Conservation (phyloP, 2,797 vertebrate species). For the Hydrolagus colliei region DNA sequence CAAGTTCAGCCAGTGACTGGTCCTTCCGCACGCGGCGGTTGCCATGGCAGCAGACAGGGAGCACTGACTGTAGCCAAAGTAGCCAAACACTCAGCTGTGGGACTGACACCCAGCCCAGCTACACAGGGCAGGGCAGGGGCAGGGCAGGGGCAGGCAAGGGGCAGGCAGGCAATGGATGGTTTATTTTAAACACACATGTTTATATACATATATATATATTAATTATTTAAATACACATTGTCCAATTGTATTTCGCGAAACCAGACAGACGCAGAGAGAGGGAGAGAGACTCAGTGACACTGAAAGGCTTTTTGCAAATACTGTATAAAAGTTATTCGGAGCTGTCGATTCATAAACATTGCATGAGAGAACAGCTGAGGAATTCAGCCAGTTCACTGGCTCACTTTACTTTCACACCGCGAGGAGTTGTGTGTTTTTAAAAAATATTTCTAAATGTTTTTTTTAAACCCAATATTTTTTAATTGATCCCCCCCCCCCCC, state of each 20-base stretch:
- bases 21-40: constrained; percentile 57
- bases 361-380: too few relatives aligned
- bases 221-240: not conserved
- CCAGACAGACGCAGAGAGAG: not conserved
- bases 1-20: constrained; percentile 42
- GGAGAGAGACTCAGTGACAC: not conserved
- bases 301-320: not conserved
- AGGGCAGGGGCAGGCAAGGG: not conserved
- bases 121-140: not conserved
- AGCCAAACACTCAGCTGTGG: not conserved
- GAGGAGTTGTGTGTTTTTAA: too few relatives aligned
- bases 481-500: not conserved
- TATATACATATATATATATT: too few relatives aligned
- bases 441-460: not conserved
- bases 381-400: too few relatives aligned
- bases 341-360: too few relatives aligned
- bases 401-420: too few relatives aligned
- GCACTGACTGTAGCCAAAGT: constrained; percentile 41
- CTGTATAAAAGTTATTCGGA: not conserved
- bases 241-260: too few relatives aligned
- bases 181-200: not conserved
- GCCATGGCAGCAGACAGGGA: constrained; percentile 70
- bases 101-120: not conserved
- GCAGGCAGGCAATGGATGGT: not conserved
- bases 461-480: not conserved